Evolutionary conservation across 2,797 vertebrate species (phyloP).

Genomic region (Helarctos malayanus): DNA sequence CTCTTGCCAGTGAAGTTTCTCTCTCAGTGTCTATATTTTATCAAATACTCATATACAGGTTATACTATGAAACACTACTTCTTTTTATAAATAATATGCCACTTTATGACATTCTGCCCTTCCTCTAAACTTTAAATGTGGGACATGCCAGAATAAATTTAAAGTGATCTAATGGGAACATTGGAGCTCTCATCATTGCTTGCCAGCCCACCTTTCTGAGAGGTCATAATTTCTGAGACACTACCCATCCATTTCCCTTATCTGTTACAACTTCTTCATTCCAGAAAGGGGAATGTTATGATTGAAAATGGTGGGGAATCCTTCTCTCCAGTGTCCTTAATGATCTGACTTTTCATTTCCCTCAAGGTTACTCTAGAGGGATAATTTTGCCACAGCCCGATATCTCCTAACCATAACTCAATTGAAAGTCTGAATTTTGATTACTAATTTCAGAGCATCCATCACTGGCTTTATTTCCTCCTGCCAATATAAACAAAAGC

Average conservation of each 20-base stretch:
- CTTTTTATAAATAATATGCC: conserved; percentile 47
- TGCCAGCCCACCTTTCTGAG: conserved; percentile 16
- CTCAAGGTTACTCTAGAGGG: conserved; percentile 79
- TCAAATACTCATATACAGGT: conserved; percentile 22
- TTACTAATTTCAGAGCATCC: conserved; percentile 50
- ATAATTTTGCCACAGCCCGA: conserved; percentile 72
- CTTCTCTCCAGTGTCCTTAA: conserved; percentile 76
- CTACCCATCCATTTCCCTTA: conserved; percentile 60
- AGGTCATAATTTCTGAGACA: conserved; percentile 50
- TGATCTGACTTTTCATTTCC: conserved; percentile 69
- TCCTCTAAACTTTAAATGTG: conserved; percentile 51
- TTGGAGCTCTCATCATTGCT: neutral
- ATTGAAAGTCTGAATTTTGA: conserved; percentile 76
- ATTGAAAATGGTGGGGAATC: conserved; percentile 64
- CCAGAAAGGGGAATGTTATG: conserved; percentile 59
- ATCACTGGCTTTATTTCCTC: conserved; percentile 40
- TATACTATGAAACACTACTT: conserved; percentile 32
- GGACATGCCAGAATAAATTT: conserved; percentile 34
- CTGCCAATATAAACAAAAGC: conserved; percentile 31
- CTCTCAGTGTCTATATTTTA: conserved; percentile 7
- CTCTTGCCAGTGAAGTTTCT: conserved; percentile 30
- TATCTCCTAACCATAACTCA: conserved; percentile 68
- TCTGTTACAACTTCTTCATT: conserved; percentile 55
- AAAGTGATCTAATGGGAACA: conserved; percentile 20
- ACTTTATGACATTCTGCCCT: conserved; percentile 40